These are phyloP conservation scores for Heliconius hewitsoni DNA, from an alignment of 1,140 invertebrate species.

Conservation along the genomic window DNA sequence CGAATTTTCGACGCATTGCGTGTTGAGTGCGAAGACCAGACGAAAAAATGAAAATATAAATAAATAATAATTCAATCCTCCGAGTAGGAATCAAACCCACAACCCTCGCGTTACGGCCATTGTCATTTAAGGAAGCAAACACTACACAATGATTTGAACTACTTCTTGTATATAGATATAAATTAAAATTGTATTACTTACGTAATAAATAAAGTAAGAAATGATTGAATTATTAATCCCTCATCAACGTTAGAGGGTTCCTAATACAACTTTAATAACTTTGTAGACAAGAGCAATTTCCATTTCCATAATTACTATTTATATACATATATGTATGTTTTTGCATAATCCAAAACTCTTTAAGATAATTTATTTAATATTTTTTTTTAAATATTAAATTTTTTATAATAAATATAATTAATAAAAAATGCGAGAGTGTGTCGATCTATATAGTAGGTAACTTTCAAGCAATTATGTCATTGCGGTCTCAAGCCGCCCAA, in stretches of 20 bases:
- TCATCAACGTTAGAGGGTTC: not conserved
- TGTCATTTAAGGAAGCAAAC: not conserved
- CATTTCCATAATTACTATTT: not conserved
- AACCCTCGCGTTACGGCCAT: no score
- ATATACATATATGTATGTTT: not conserved
- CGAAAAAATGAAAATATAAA: no score
- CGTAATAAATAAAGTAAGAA: not conserved
- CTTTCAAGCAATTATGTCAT: constrained; percentile 26
- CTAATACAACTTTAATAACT: not conserved
- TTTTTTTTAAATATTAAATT: not conserved
- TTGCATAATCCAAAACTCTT: not conserved
- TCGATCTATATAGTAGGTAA: not conserved
- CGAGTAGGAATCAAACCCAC: no score
- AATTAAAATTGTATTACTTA: not conserved
- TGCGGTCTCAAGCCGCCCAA: constrained; percentile 5
- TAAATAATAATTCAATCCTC: no score
- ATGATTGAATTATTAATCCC: not conserved
- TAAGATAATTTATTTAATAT: not conserved
- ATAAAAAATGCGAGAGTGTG: not conserved
- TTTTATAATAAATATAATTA: not conserved
- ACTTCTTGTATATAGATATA: not conserved
- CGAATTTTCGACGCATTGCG: no score
- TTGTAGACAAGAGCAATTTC: not conserved
- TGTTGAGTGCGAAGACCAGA: no score
- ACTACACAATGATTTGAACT: not conserved